These are phyloP conservation scores for Girardinichthys multiradiatus DNA, from an alignment of 2,113 vertebrate genomes.

Conservation along the genomic window DNA sequence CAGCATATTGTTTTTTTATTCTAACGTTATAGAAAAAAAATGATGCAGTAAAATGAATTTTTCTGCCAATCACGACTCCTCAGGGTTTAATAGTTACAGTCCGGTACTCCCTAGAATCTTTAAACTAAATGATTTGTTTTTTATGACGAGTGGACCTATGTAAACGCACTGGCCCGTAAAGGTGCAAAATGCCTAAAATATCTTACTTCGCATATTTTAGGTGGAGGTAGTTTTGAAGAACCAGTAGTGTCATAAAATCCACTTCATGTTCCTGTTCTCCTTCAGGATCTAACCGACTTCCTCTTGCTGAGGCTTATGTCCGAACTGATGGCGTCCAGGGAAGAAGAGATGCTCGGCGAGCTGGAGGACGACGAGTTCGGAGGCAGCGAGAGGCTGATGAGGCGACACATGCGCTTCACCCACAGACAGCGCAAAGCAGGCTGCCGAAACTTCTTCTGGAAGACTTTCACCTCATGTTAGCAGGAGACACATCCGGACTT, in stretches of 20 bases:
- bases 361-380: conserved; percentile 48
- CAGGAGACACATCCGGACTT: neutral
- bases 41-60: neutral
- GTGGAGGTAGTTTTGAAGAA: neutral
- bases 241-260: too few species aligned
- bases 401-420: conserved; percentile 69
- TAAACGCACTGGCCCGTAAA: too few species aligned
- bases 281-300: conserved; percentile 64
- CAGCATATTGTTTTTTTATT: too few species aligned
- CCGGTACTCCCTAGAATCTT: too few species aligned
- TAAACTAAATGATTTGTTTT: too few species aligned
- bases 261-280: neutral
- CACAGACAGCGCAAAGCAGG: conserved; percentile 80
- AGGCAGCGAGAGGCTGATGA: conserved; percentile 46
- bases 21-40: too few species aligned
- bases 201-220: too few species aligned
- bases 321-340: conserved; percentile 44
- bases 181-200: too few species aligned
- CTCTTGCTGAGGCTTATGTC: conserved; percentile 69
- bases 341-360: conserved; percentile 36
- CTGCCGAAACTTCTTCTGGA: conserved; percentile 86
- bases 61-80: too few species aligned
- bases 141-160: too few species aligned
- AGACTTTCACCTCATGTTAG: conserved; percentile 85
- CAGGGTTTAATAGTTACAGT: neutral